Percentiles rank a stretch among this genome's conserved stretches.
These are phyloP conservation scores for Rhamphomyia laevipes DNA, from an alignment of 2,888 invertebrate species.

Conservation along the genomic window DNA sequence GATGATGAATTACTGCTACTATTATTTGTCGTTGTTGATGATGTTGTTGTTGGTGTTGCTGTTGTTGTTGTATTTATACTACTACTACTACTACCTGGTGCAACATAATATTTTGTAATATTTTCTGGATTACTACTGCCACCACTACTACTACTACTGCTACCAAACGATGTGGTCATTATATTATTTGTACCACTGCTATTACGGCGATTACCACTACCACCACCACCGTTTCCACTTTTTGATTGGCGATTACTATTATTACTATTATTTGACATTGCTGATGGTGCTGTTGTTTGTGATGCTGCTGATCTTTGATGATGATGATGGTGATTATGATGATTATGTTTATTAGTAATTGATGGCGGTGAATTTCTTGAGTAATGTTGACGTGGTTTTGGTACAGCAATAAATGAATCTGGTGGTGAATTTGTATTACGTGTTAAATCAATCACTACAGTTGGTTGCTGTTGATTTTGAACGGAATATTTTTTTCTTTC, in stretches of 20 bases:
- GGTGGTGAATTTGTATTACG: constrained; percentile 14
- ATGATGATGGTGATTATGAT: neutral
- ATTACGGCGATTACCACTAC: constrained; percentile 6
- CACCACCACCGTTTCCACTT: constrained; percentile 4
- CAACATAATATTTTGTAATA: constrained; percentile 5
- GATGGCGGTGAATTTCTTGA: constrained; percentile 12
- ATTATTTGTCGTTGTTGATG: constrained; percentile 7
- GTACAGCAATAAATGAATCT: constrained; percentile 3
- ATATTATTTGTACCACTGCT: constrained; percentile 9
- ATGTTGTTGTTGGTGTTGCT: constrained; percentile 16
- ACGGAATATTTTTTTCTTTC: constrained; percentile 1
- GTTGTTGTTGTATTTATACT: constrained; percentile 16
- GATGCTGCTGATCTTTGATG: constrained; percentile 15
- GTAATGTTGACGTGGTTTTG: constrained; percentile 7
- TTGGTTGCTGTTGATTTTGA: neutral
- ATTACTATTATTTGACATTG: constrained; percentile 4
- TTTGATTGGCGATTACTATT: neutral
- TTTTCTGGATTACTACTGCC: neutral
- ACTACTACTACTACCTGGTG: constrained; percentile 5
- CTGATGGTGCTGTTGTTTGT: constrained; percentile 14
- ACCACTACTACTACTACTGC: constrained; percentile 18
- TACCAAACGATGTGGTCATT: constrained; percentile 27
- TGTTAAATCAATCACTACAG: constrained; percentile 11
- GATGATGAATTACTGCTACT: constrained; percentile 10
- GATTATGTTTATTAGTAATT: constrained; percentile 4